These are phyloP conservation scores for Anabas testudineus DNA, from an alignment of 2,797 vertebrate species.

Conservation along the genomic window DNA sequence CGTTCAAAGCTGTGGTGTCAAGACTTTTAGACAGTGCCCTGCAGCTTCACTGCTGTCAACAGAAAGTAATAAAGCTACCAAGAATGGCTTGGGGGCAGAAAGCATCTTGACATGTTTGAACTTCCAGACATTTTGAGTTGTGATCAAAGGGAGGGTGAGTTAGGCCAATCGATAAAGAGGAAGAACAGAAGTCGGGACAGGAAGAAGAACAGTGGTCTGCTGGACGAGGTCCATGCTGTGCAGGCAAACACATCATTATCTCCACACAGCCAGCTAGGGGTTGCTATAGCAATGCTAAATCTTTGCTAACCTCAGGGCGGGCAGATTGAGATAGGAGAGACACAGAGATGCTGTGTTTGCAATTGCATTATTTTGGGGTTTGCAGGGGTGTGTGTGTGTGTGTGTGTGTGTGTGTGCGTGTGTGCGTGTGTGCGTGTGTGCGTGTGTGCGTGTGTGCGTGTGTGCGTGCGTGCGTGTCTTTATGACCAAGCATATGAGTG, in stretches of 20 bases:
- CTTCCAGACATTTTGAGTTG: slow-evolving; percentile 19
- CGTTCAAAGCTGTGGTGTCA: slow-evolving; percentile 10
- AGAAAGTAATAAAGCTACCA: slow-evolving; percentile 3
- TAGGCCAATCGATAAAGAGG: neutral
- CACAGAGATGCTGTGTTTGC: slow-evolving; percentile 61
- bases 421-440: slow-evolving; percentile 10
- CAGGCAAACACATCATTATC: slow-evolving; percentile 61
- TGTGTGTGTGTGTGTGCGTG: slow-evolving; percentile 18
- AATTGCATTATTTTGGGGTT: slow-evolving; percentile 54
- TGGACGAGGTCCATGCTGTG: slow-evolving; percentile 62
- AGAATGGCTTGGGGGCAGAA: neutral
- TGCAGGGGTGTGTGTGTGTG: slow-evolving; percentile 20
- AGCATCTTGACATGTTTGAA: slow-evolving; percentile 10
- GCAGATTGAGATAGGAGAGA: slow-evolving; percentile 41
- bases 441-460: slow-evolving; percentile 18
- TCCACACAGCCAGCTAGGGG: slow-evolving; percentile 53
- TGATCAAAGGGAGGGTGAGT: slow-evolving; percentile 18
- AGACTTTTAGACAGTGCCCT: slow-evolving; percentile 25
- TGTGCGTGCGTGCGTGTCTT: slow-evolving; percentile 9
- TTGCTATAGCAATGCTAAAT: slow-evolving; percentile 77
- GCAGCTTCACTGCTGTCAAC: slow-evolving; percentile 2
- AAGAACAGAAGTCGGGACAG: slow-evolving; percentile 31
- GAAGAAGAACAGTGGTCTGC: slow-evolving; percentile 52
- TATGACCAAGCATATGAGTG: slow-evolving; percentile 17
- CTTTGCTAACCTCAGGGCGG: slow-evolving; percentile 61